Evolutionary conservation across 2,797 vertebrate species (phyloP).

Genomic region (Furcifer pardalis): DNA sequence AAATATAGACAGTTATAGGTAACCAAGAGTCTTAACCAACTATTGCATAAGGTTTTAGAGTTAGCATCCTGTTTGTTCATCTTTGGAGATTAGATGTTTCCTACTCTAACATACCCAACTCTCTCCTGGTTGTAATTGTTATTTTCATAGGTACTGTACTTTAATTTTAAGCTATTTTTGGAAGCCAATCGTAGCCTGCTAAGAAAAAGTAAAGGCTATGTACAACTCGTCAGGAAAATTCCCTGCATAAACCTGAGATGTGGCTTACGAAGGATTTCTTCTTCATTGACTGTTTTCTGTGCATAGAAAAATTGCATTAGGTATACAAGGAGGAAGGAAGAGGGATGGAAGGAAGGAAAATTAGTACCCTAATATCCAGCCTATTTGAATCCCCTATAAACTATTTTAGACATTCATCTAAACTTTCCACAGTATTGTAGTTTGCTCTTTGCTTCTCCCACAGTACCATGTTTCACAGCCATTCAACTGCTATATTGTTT

Average conservation of each 20-base stretch:
- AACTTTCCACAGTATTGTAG: slow-evolving; percentile 67
- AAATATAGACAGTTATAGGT: background rate
- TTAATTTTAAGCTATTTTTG: background rate
- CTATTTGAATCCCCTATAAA: background rate
- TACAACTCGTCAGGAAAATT: background rate
- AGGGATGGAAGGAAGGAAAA: too few relatives aligned
- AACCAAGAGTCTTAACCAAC: too few relatives aligned
- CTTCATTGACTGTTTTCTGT: background rate
- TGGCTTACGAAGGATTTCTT: background rate
- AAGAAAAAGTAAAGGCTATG: background rate
- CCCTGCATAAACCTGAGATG: background rate
- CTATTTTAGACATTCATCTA: slow-evolving; percentile 17
- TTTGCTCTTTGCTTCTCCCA: background rate
- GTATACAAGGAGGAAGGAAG: background rate
- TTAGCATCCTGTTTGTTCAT: background rate
- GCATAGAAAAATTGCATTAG: background rate
- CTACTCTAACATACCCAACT: background rate
- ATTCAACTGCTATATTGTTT: background rate
- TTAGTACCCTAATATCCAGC: background rate
- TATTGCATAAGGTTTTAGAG: background rate
- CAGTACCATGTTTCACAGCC: slow-evolving; percentile 49
- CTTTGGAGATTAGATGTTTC: background rate
- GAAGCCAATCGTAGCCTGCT: background rate
- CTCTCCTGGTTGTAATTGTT: background rate
- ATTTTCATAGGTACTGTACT: background rate